These are phyloP conservation scores for Spilarctia lutea DNA, from an alignment of 2,888 invertebrate genomes.

Conservation along the genomic window DNA sequence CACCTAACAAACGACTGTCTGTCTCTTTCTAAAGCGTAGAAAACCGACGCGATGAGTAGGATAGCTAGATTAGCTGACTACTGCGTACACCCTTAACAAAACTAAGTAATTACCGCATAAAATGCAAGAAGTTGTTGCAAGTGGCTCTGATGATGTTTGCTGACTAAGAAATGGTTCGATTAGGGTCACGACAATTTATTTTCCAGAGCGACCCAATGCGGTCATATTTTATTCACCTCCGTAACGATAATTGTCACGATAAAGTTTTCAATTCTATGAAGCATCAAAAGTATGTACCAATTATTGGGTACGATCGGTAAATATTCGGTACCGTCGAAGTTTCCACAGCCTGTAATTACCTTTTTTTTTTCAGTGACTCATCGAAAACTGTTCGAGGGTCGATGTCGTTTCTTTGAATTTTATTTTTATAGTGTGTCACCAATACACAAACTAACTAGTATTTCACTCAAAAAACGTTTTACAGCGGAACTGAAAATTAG, in stretches of 20 bases:
- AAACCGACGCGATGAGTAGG: slow-evolving; percentile 48
- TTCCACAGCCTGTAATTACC: slow-evolving; percentile 50
- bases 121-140: slow-evolving; percentile 70
- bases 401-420: slow-evolving; percentile 22
- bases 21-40: slow-evolving; percentile 54
- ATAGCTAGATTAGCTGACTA: slow-evolving; percentile 70
- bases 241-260: slow-evolving; percentile 74
- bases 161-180: slow-evolving; percentile 65
- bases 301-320: slow-evolving; percentile 52
- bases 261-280: slow-evolving; percentile 62
- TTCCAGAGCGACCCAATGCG: slow-evolving; percentile 65
- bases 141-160: slow-evolving; percentile 70
- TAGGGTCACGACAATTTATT: slow-evolving; percentile 74
- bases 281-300: slow-evolving; percentile 58
- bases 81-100: slow-evolving; percentile 71
- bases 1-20: slow-evolving; percentile 49
- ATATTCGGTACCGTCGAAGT: slow-evolving; percentile 50
- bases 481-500: neutral
- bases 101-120: slow-evolving; percentile 65
- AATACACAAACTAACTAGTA: neutral
- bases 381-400: slow-evolving; percentile 21
- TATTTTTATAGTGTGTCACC: slow-evolving; percentile 12
- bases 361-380: slow-evolving; percentile 53
- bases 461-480: slow-evolving; percentile 2
- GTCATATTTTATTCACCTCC: slow-evolving; percentile 68